Conservation (phyloP, 1,140 invertebrate species). For the Lethrus apterus region DNA sequence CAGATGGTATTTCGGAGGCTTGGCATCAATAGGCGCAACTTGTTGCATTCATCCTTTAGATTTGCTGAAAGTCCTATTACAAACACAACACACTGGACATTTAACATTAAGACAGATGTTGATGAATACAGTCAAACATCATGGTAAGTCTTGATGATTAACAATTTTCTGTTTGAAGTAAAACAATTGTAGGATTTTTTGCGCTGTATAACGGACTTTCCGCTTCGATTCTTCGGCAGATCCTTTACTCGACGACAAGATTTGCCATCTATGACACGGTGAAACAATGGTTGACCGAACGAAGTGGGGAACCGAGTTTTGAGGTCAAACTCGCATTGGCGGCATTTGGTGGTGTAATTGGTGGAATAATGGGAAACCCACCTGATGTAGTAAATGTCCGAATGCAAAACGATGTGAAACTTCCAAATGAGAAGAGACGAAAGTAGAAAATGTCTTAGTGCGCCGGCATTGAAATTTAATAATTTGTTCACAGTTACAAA, state of each 20-base stretch:
- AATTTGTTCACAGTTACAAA: too few relatives aligned
- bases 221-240: constrained; percentile 84
- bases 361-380: constrained; percentile 85
- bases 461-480: too few relatives aligned
- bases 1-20: constrained; percentile 89
- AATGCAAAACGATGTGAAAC: constrained; percentile 99
- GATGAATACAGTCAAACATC: too few relatives aligned
- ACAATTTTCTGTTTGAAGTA: too few relatives aligned
- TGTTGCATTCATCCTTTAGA: constrained; percentile 94
- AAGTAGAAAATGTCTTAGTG: too few relatives aligned
- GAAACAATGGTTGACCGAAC: constrained; percentile 45
- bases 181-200: constrained; percentile 53
- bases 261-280: constrained; percentile 92
- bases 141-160: too few relatives aligned
- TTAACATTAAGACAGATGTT: constrained; percentile 59
- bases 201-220: constrained; percentile 94
- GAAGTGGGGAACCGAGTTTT: constrained; percentile 47
- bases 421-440: constrained; percentile 73
- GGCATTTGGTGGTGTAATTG: constrained; percentile 73
- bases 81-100: constrained; percentile 82
- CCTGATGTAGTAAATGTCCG: constrained; percentile 94
- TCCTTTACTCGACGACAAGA: constrained; percentile 93
- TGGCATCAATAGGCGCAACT: constrained; percentile 87
- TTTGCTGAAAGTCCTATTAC: constrained; percentile 91
- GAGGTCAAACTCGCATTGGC: constrained; percentile 68